phyloP scores from a whole-genome alignment of 2,797 vertebrate species.

The Propithecus deckenii region DNA sequence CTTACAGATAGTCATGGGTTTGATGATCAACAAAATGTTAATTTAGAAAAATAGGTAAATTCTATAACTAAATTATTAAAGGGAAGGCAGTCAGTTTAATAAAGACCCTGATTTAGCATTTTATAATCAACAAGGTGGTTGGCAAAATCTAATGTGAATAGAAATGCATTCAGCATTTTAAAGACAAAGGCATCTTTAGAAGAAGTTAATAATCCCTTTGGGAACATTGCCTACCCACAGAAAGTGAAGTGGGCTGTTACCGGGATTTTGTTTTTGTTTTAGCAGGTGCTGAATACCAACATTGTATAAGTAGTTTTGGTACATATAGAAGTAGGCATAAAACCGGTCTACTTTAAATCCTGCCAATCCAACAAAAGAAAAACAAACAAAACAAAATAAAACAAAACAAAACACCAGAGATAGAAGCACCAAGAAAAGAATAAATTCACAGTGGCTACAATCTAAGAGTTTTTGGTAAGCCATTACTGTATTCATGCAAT shows the following conservation, averaged over 20 bases:
- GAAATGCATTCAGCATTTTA: conserved; percentile 56
- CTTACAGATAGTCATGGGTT: conserved; percentile 20
- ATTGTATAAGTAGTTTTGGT: neutral
- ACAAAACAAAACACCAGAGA: neutral
- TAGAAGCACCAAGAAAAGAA: neutral
- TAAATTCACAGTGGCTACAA: neutral
- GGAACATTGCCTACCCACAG: conserved; percentile 21
- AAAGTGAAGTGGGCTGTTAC: conserved; percentile 20
- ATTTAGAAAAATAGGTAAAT: conserved; percentile 21
- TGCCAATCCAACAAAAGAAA: neutral
- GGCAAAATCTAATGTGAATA: conserved; percentile 33
- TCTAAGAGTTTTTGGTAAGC: neutral
- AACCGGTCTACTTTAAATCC: neutral
- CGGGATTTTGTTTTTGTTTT: conserved; percentile 55
- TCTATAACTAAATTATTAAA: conserved; percentile 48
- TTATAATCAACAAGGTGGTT: conserved; percentile 14
- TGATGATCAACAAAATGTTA: conserved; percentile 21
- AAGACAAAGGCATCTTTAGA: conserved; percentile 56
- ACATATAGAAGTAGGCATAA: neutral
- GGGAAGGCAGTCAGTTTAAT: conserved; percentile 10
- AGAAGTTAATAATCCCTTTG: conserved; percentile 54
- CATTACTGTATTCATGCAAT: neutral
- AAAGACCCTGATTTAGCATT: conserved; percentile 56
- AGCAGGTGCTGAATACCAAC: conserved; percentile 39
- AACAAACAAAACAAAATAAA: neutral